Percentiles rank a stretch among this genome's conserved stretches.
Conservation (phyloP, 1,140 invertebrate species). For the Galleria mellonella region DNA sequence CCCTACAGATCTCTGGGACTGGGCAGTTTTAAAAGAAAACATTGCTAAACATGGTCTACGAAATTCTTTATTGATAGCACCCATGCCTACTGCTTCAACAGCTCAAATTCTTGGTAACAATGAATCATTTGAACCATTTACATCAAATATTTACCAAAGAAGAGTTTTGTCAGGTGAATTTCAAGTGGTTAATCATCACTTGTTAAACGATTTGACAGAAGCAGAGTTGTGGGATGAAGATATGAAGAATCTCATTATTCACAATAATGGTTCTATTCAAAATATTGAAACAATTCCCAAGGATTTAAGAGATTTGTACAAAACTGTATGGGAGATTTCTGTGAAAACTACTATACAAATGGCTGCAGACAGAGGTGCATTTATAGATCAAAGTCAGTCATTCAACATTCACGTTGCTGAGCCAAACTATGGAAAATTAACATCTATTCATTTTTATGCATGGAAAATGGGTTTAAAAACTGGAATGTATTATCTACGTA, state of each 20-base stretch:
- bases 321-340: conserved; percentile 99
- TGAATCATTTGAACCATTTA: conserved; percentile 98
- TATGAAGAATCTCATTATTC: conserved; percentile 97
- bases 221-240: conserved; percentile 94
- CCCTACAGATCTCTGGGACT: conserved; percentile 94
- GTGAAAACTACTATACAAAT: conserved; percentile 96
- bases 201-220: conserved; percentile 95
- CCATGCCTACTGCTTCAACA: conserved; percentile 99
- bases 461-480: conserved; percentile 98
- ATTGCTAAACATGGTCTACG: conserved; percentile 94
- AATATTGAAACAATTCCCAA: conserved; percentile 91
- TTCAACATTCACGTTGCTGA: conserved; percentile 97
- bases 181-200: conserved; percentile 97
- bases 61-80: conserved; percentile 96
- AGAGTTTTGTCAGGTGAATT: conserved; percentile 94
- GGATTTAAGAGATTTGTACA: conserved; percentile 93
- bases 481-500: conserved; percentile 99
- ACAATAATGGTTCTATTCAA: conserved; percentile 95
- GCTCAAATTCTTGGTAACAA: conserved; percentile 99
- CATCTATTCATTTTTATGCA: conserved; percentile 98
- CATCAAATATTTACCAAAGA: conserved; percentile 96
- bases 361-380: conserved; percentile 98
- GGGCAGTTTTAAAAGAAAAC: conserved; percentile 88
- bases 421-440: conserved; percentile 94
- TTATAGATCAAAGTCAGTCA: conserved; percentile 99